Evolutionary conservation across 1,140 invertebrate genomes (phyloP).

Genomic region (Apis florea): DNA sequence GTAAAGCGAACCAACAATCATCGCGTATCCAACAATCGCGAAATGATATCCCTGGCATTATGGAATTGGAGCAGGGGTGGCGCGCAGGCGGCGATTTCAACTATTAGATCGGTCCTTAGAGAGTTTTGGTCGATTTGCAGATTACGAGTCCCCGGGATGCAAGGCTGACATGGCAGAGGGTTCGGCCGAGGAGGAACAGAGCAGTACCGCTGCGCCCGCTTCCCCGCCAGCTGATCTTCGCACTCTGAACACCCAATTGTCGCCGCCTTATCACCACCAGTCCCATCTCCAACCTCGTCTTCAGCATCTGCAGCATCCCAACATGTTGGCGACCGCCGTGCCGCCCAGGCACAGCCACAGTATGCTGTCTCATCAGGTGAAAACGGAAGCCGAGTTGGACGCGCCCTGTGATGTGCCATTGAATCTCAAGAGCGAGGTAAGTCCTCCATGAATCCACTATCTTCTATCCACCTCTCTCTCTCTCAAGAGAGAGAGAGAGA

Average conservation of each 20-base stretch:
- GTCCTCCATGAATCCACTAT: conserved; percentile 52
- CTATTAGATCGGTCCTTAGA: conserved; percentile 67
- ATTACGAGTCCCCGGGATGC: conserved; percentile 79
- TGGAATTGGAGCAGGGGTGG: conserved; percentile 35
- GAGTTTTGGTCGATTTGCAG: conserved; percentile 72
- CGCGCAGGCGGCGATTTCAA: conserved; percentile 33
- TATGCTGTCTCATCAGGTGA: conserved; percentile 77
- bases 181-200: conserved; percentile 80
- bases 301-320: conserved; percentile 77
- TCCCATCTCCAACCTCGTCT: conserved; percentile 71
- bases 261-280: conserved; percentile 76
- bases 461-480: not conserved
- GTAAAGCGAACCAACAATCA: not conserved
- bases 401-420: conserved; percentile 78
- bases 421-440: conserved; percentile 80
- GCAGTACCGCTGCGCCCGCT: conserved; percentile 80
- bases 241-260: conserved; percentile 78
- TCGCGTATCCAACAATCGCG: conserved; percentile 8
- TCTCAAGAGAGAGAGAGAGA: not conserved
- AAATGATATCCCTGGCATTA: conserved; percentile 59
- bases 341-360: conserved; percentile 78
- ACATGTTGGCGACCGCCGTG: conserved; percentile 79
- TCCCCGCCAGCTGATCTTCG: conserved; percentile 80
- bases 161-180: conserved; percentile 81
- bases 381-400: conserved; percentile 77